These are phyloP conservation scores for Hyaena hyaena DNA, from an alignment of 2,113 vertebrate genomes.

Conservation along the genomic window DNA sequence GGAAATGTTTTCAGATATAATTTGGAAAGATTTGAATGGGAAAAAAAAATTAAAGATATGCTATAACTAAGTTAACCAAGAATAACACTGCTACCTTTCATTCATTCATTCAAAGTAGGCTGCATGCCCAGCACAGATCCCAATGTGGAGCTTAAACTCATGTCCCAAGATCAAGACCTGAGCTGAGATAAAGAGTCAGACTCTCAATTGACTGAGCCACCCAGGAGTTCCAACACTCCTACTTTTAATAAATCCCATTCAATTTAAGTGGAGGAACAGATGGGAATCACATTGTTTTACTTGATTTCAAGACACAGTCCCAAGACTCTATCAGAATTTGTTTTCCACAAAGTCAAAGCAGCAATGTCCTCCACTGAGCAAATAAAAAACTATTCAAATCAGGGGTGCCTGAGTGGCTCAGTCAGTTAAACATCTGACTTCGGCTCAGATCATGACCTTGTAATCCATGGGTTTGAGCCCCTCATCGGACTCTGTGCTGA, in stretches of 20 bases:
- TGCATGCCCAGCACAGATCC: too few relatives aligned
- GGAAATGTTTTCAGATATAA: constrained; percentile 14
- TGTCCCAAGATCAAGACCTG: too few relatives aligned
- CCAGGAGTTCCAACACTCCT: not conserved
- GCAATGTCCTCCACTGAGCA: not conserved
- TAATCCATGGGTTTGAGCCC: too few relatives aligned
- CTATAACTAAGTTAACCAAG: not conserved
- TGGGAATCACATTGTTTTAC: not conserved
- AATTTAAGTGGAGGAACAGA: not conserved
- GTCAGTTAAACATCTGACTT: too few relatives aligned
- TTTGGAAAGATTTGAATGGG: not conserved
- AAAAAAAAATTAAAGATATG: not conserved
- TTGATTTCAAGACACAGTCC: not conserved
- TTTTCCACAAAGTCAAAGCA: constrained; percentile 9
- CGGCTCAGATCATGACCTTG: too few relatives aligned
- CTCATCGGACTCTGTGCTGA: too few relatives aligned
- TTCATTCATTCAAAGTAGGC: constrained; percentile 18
- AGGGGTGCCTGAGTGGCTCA: too few relatives aligned
- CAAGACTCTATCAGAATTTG: not conserved
- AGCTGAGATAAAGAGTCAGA: too few relatives aligned
- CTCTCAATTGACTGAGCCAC: too few relatives aligned
- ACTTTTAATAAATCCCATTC: constrained; percentile 39
- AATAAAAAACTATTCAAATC: constrained; percentile 22
- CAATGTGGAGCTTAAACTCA: too few relatives aligned
- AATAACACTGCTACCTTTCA: not conserved